phyloP scores from a whole-genome alignment of 1,140 invertebrate species.

The Lerema accius region DNA sequence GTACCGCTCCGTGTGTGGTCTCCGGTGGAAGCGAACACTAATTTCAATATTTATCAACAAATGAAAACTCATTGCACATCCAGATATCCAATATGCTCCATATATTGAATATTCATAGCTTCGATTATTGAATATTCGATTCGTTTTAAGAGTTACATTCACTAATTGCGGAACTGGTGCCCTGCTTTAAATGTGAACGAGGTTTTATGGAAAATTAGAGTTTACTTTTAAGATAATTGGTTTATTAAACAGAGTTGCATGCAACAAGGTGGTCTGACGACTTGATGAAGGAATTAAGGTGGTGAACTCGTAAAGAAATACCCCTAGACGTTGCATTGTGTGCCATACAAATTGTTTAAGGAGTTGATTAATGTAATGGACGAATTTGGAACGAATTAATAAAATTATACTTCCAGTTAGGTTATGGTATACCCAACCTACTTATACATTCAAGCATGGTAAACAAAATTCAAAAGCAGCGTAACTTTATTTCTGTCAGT shows the following conservation, averaged over 20 bases:
- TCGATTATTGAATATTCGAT: constrained; percentile 50
- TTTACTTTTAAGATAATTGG: background rate
- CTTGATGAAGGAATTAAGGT: too few relatives aligned
- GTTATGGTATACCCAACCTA: too few relatives aligned
- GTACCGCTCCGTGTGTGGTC: constrained; percentile 67
- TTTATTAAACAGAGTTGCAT: background rate
- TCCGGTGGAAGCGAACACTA: constrained; percentile 51
- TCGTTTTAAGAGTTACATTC: constrained; percentile 8
- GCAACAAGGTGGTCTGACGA: background rate
- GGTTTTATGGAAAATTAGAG: background rate
- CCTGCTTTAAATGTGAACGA: constrained; percentile 11
- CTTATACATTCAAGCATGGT: too few relatives aligned
- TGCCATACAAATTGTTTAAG: too few relatives aligned
- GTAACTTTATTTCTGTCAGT: too few relatives aligned
- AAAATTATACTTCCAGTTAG: too few relatives aligned
- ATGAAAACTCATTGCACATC: constrained; percentile 55
- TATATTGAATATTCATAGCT: constrained; percentile 20
- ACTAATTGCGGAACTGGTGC: constrained; percentile 4
- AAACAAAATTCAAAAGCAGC: too few relatives aligned
- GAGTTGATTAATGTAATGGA: too few relatives aligned
- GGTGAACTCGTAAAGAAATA: too few relatives aligned
- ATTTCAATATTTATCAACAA: constrained; percentile 75
- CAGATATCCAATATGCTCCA: constrained; percentile 56
- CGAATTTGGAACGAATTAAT: too few relatives aligned
- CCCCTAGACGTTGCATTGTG: too few relatives aligned